phyloP scores from a whole-genome alignment of 2,797 vertebrate species.

The Anabacerthia variegaticeps region DNA sequence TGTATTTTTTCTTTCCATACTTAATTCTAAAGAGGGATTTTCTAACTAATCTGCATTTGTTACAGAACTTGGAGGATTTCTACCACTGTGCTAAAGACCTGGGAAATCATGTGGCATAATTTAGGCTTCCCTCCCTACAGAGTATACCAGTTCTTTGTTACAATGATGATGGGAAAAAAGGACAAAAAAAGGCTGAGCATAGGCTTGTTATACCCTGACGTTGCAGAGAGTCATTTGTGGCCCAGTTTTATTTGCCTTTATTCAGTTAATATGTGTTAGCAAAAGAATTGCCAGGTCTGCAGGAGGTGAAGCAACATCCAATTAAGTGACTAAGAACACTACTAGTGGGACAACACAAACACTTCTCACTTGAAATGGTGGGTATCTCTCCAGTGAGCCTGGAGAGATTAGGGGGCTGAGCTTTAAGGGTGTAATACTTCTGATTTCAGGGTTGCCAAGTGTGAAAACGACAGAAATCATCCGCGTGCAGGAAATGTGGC shows the following conservation, averaged over 20 bases:
- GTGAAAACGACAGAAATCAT: neutral
- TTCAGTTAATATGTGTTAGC: neutral
- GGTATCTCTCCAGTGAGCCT: neutral
- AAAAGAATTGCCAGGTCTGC: neutral
- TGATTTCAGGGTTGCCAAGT: neutral
- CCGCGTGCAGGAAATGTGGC: neutral
- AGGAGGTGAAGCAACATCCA: neutral
- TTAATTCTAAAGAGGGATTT: slow-evolving; percentile 23
- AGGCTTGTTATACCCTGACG: neutral
- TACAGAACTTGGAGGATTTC: slow-evolving; percentile 22
- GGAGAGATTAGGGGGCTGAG: neutral
- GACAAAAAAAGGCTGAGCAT: neutral
- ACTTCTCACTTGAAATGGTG: neutral
- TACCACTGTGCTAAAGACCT: neutral
- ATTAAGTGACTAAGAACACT: neutral
- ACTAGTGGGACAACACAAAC: neutral
- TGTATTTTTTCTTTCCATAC: neutral
- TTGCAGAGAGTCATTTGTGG: neutral
- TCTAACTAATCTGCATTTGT: slow-evolving; percentile 39
- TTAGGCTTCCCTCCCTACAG: neutral
- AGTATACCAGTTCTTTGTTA: neutral
- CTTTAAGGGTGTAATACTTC: neutral
- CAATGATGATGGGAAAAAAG: neutral
- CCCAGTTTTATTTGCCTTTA: neutral
- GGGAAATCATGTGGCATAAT: neutral